Base-by-base conservation (phyloP, 2,888 invertebrate genomes). In the Synanthedon tipuliformis region DNA sequence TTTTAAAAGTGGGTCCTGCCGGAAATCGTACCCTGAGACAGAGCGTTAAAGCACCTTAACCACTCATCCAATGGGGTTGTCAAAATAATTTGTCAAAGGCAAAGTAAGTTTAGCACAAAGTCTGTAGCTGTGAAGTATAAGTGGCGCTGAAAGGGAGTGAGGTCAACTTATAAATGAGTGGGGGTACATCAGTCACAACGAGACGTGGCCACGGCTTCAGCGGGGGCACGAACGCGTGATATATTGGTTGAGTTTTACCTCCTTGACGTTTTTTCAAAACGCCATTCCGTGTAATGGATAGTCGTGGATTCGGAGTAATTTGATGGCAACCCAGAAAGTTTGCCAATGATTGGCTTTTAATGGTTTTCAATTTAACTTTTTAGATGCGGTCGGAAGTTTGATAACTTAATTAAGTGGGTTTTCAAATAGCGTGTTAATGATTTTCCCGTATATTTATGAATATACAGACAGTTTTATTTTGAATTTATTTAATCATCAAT, bases 121-220 rank as follows among this genome's bases (percentile, higher is more conserved):
- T 34, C 34, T 34, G 34, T 34, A 34, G 34, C 34, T 10, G 10
- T 34, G 34, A 34, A 45, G 16, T 18, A 66, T 66, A 67, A 71
- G 68, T 69, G 68, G 57, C 64, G 61, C 60, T 61, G 62, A 60
- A 62, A 65, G 59, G 68, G 71, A 75, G 74, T 77, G 72, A 73
- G 80, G 79, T 81, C 81, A 80, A 79, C 81, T 74, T 80, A 81
- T 81, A 81, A 81, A 79, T 78, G 75, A 79, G 78, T 69, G 68
- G 62, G 34, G 59, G 68, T 66, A 65, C 76, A 81, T 83, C 81
- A 75, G 70, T 83, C 78, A 80, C 71, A 52, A 56, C 55, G 61
- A 56, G 71, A 71, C 67, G 70, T 66, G 69, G 66, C 62, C 62
- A 64, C 63, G 63, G 60, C 53, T 62, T 59, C 54, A 53, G 58